Conservation (phyloP, 2,888 invertebrate species). For the Pristionchus fissidentatus region DNA sequence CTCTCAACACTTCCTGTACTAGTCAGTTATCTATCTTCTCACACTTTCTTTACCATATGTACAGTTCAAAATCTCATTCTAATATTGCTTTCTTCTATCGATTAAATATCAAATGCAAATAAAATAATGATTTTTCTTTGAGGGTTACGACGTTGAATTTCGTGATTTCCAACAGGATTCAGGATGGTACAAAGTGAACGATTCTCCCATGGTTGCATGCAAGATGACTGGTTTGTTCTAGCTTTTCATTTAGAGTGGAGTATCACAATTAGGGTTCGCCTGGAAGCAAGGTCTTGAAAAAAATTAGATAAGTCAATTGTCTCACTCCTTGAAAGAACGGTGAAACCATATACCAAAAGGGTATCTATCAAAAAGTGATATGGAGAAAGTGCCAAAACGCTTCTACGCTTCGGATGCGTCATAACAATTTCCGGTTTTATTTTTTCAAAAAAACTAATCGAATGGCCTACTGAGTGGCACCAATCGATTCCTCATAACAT, state of each 20-base stretch:
- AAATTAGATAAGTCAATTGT: no score
- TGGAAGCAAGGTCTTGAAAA: no score
- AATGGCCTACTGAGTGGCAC: no score
- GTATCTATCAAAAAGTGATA: no score
- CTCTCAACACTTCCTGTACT: constrained; percentile 72
- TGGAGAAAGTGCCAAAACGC: no score
- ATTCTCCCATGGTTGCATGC: constrained; percentile 72
- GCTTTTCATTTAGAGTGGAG: background rate
- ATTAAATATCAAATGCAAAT: no score
- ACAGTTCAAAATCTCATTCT: background rate
- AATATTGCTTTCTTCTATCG: background rate
- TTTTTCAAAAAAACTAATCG: no score
- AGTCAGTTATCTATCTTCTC: constrained; percentile 51
- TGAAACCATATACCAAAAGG: no score
- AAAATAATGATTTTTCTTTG: background rate
- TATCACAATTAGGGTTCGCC: background rate
- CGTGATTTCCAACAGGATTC: constrained; percentile 73
- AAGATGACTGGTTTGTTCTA: constrained; percentile 70
- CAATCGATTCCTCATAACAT: no score
- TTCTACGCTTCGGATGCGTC: no score
- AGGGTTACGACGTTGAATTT: constrained; percentile 75
- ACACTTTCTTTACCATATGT: background rate
- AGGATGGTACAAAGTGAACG: constrained; percentile 75
- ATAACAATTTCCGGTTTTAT: no score
- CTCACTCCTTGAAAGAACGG: no score